Evolutionary conservation across 1,140 invertebrate species (phyloP).

Genomic region (Cydia splendana): DNA sequence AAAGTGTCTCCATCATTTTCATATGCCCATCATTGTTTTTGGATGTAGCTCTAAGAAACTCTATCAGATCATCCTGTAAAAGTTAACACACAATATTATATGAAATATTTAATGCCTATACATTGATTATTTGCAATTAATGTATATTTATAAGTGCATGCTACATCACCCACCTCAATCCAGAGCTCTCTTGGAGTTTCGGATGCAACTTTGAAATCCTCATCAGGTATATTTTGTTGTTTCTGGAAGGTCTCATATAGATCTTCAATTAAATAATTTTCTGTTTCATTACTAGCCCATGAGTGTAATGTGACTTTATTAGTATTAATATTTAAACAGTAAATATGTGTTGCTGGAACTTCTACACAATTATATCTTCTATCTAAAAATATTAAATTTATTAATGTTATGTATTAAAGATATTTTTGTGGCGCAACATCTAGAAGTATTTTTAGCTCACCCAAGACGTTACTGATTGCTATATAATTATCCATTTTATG

Average conservation of each 20-base stretch:
- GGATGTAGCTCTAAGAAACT: slow-evolving; percentile 58
- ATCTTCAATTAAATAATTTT: slow-evolving; percentile 43
- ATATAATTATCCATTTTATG: slow-evolving; percentile 77
- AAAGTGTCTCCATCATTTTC: slow-evolving; percentile 65
- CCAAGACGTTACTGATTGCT: slow-evolving; percentile 82
- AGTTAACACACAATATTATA: slow-evolving; percentile 34
- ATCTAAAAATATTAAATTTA: slow-evolving; percentile 54
- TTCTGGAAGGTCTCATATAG: slow-evolving; percentile 60
- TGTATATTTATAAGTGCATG: not conserved
- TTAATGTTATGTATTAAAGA: not conserved
- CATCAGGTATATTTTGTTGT: slow-evolving; percentile 61
- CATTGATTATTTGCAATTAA: slow-evolving; percentile 12
- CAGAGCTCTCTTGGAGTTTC: slow-evolving; percentile 39
- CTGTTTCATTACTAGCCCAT: slow-evolving; percentile 45
- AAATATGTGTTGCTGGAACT: slow-evolving; percentile 88
- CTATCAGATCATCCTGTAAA: slow-evolving; percentile 69
- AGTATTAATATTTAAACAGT: slow-evolving; percentile 80
- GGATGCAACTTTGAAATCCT: slow-evolving; percentile 51
- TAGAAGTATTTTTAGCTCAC: slow-evolving; percentile 43
- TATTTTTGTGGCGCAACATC: not conserved
- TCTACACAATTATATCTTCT: slow-evolving; percentile 81
- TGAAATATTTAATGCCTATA: slow-evolving; percentile 19
- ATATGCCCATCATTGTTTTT: slow-evolving; percentile 49
- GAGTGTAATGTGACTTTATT: slow-evolving; percentile 70
- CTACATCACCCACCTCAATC: slow-evolving; percentile 45